Base-by-base conservation (phyloP, 2,797 vertebrate species). In the Rhinatrema bivittatum region DNA sequence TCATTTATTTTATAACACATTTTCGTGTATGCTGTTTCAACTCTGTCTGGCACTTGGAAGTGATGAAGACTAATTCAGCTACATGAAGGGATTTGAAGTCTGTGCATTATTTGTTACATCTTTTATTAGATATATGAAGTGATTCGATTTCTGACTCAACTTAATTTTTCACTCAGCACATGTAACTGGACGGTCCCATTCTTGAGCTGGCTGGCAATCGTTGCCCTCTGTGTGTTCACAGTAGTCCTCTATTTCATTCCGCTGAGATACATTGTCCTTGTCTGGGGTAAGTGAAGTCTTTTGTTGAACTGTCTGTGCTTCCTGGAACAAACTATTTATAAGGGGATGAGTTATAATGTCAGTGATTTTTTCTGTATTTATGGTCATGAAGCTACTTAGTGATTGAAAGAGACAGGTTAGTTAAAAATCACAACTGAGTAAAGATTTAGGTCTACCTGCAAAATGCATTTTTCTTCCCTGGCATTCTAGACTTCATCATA, bases 121-220 rank as follows among this genome's bases (percentile, higher is more conserved):
- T 59, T 36, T 34, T 28, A 14, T 54, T 46, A 41, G 17, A 36
- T 35, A 25, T 54, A 6, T 29, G 4, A 11, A 12, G 29, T 52
- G 19, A 32, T 37, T 9, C 30, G 16, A 16, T 5, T 38, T 51
- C 50, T 67, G 48, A 70, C 39, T 52, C 45, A 0, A 29, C 13
- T 56, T 57, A 7, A 44, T 70, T 74, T 73, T 52, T 46, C 25
- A 50, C 64, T 25, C 64, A 99, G 95, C 71, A 95, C 91, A 16
- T 97, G 97, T 81, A 98, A 93, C 78, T 99, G 95, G 95, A 98
- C 94, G 8, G 88, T 97, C 70, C 93, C 94, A 53, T 98, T 99
- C 79, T 80, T 98, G 72, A 97, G 91, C 79, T 99, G 92, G 88
- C 76, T 99, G 79, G 90, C 89, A 37, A 93, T 98, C 7, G 78